Evolutionary conservation across 2,797 vertebrate genomes (phyloP).

Genomic region (Rachycentron canadum): DNA sequence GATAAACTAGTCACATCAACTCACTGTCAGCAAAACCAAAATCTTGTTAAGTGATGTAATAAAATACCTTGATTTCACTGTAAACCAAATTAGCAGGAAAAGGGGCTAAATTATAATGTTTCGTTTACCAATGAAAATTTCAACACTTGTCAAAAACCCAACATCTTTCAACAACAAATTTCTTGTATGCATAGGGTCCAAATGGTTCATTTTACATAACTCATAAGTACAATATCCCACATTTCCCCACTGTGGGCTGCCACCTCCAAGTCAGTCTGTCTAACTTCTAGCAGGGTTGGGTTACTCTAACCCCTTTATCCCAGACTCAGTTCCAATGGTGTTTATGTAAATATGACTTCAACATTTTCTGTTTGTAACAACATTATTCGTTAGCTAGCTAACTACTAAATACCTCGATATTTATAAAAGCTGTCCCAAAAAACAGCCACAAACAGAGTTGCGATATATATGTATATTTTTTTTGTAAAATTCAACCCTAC

Average conservation of each 20-base stretch:
- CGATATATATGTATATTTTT: not conserved
- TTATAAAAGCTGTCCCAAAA: not conserved
- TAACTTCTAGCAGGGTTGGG: too few species aligned
- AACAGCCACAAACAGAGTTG: not conserved
- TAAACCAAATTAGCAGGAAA: not conserved
- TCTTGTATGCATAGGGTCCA: too few species aligned
- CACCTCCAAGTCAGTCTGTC: too few species aligned
- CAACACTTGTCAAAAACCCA: not conserved
- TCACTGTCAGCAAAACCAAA: too few species aligned
- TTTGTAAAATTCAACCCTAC: not conserved
- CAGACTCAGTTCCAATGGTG: not conserved
- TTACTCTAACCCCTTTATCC: not conserved
- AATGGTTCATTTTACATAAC: not conserved
- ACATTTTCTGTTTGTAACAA: not conserved
- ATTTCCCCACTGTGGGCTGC: not conserved
- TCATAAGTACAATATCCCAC: not conserved
- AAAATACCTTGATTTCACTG: not conserved
- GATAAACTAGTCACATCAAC: not conserved
- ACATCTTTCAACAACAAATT: too few species aligned
- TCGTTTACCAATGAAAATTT: not conserved
- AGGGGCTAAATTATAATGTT: not conserved
- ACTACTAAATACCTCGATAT: not conserved
- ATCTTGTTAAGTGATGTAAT: not conserved
- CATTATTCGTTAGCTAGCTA: not conserved
- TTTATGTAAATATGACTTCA: not conserved